Conservation (phyloP, 2,797 vertebrate genomes). For the Pseudochromis fuscus region DNA sequence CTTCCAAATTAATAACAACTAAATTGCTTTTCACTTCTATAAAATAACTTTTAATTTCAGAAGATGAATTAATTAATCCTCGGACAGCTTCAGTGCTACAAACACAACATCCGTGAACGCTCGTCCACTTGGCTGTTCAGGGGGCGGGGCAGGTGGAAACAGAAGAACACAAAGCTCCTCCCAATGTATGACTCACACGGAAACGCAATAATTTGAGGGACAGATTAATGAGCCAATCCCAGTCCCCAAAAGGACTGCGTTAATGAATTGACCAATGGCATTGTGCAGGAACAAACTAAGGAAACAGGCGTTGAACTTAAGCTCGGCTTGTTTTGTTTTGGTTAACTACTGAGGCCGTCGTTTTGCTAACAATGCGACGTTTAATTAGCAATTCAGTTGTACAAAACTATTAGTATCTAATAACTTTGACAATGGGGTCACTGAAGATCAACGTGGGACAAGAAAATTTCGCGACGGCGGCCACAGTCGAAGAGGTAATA, state of each 20-base stretch:
- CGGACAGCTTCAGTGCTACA: too few relatives aligned
- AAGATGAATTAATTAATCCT: too few relatives aligned
- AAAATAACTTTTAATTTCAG: too few relatives aligned
- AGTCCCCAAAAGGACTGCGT: background rate
- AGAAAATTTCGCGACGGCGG: constrained; percentile 39
- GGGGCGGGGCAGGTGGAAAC: too few relatives aligned
- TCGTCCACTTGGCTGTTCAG: too few relatives aligned
- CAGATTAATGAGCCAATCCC: constrained; percentile 56
- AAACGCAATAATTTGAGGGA: constrained; percentile 31
- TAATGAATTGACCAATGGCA: constrained; percentile 65
- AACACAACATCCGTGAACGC: too few relatives aligned
- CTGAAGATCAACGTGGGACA: constrained; percentile 26
- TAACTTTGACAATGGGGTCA: constrained; percentile 41
- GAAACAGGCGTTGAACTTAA: constrained; percentile 29
- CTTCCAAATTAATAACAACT: too few relatives aligned
- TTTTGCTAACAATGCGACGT: constrained; percentile 33
- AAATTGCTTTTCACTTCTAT: too few relatives aligned
- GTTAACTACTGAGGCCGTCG: background rate
- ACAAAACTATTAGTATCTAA: background rate
- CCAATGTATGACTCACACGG: background rate
- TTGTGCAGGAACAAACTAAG: constrained; percentile 5
- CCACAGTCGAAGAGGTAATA: constrained; percentile 59
- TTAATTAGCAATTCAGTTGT: background rate
- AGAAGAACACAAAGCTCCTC: too few relatives aligned
- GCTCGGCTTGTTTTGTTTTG: constrained; percentile 40